These are phyloP conservation scores for Pyrrhosoma nymphula DNA, from an alignment of 2,888 invertebrate species.

Conservation along the genomic window DNA sequence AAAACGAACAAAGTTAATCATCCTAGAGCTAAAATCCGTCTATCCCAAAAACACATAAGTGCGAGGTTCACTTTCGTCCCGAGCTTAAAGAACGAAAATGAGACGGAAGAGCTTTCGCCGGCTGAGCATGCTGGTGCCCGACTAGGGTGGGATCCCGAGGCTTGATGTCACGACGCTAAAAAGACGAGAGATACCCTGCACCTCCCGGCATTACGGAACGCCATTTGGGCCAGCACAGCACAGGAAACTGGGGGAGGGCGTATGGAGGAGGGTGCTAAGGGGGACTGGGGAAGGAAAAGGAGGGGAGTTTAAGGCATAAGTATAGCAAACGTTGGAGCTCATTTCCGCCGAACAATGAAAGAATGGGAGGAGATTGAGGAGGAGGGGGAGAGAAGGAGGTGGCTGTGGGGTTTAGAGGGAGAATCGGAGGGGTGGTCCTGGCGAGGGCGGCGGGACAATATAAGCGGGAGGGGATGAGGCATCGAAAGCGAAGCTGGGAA, in stretches of 20 bases:
- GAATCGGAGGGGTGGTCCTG: background rate
- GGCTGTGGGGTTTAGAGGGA: background rate
- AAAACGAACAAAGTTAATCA: no score
- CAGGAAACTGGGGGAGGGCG: background rate
- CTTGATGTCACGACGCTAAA: background rate
- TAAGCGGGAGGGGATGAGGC: background rate
- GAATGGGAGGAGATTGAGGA: background rate
- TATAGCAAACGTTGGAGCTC: slow-evolving; percentile 40
- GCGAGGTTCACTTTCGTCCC: no score
- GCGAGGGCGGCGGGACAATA: background rate
- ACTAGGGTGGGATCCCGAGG: background rate
- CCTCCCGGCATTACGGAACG: background rate
- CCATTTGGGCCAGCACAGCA: background rate
- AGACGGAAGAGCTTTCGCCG: background rate
- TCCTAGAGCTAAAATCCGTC: no score
- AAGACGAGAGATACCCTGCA: background rate
- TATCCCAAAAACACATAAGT: no score
- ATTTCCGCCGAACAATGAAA: slow-evolving; percentile 57
- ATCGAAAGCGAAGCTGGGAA: slow-evolving; percentile 19
- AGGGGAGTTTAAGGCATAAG: slow-evolving; percentile 21
- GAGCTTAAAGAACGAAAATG: no score
- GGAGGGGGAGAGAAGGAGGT: background rate
- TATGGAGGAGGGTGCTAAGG: background rate
- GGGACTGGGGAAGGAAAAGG: background rate
- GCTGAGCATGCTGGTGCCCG: background rate